Evolutionary conservation across 2,797 vertebrate species (phyloP), one percentile per base, ranked within the genome.

Genomic region (Nyctalus aviator): DNA sequence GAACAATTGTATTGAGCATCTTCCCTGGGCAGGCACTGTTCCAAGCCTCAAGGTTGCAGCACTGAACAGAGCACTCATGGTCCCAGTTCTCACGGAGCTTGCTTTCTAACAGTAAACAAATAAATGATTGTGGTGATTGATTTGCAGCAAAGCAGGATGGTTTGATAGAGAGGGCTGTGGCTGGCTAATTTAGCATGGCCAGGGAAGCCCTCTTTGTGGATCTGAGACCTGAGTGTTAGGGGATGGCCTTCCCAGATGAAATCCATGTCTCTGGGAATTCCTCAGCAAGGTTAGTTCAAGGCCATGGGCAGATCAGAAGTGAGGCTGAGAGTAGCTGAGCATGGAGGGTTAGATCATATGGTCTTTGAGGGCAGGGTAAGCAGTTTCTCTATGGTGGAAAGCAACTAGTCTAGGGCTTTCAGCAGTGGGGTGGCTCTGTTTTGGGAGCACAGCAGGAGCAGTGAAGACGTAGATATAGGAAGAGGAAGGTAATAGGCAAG

Each of bases 381-480:
- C 21, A 5, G 41, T 20, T 41, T 13, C 15, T 37, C 8, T 0
- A 18, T 1, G 0, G 10, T 4, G 10, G 75, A 50, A n/a, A 84
- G 53, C 57, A 32, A 0, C 55, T 14, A 5, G 69, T 0, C 20
- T 0, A 6, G 27, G 41, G 8, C 15, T 66, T 57, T 20, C 5
- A 25, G 95, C 17, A 1, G 44, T 5, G 13, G 59, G 59, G 10
- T 5, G 62, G 59, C 73, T 7, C 3, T 32, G 3, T 73, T 81
- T 30, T 9, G 37, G 88, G 57, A 64, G 32, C 0, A 44, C 32
- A 53, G 11, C 10, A 6, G 50, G 13, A 5, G 23, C 21, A n/a
- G 0, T 2, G 0, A 23, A 0, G 59, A 11, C 1, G 30, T 35
- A 27, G 6, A 10, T 0, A 7, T 11, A 25, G 59, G 75, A 53